Conservation (phyloP, 2,888 invertebrate species). For the Oconnorella tubifera region DNA sequence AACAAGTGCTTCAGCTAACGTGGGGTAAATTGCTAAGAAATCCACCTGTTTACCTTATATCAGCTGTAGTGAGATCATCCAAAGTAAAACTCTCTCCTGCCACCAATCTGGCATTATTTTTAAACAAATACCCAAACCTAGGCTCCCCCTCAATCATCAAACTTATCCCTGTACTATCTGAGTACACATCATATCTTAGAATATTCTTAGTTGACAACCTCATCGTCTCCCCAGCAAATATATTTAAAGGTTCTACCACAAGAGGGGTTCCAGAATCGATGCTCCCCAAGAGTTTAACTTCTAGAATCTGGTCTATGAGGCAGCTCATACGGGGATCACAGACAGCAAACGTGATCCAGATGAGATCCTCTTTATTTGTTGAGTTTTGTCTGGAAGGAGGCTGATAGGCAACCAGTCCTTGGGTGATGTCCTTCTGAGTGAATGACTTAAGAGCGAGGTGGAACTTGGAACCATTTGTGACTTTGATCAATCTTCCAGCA, state of each 20-base stretch:
- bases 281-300: slow-evolving; percentile 52
- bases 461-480: slow-evolving; percentile 52
- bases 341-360: slow-evolving; percentile 25
- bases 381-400: slow-evolving; percentile 52
- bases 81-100: slow-evolving; percentile 47
- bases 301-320: slow-evolving; percentile 43
- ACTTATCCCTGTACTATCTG: slow-evolving; percentile 43
- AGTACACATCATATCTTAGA: slow-evolving; percentile 53
- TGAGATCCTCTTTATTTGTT: no score
- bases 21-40: no score
- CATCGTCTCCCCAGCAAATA: slow-evolving; percentile 51
- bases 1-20: no score
- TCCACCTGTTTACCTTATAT: no score
- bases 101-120: slow-evolving; percentile 44
- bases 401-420: slow-evolving; percentile 48
- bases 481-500: slow-evolving; percentile 47
- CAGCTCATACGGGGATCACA: slow-evolving; percentile 17
- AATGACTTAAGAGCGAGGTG: slow-evolving; percentile 41
- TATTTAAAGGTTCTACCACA: slow-evolving; percentile 39
- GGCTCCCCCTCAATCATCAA: slow-evolving; percentile 49
- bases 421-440: slow-evolving; percentile 51
- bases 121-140: slow-evolving; percentile 48
- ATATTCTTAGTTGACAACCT: slow-evolving; percentile 48
- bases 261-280: slow-evolving; percentile 43
- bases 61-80: slow-evolving; percentile 43